These are phyloP conservation scores for Numida meleagris DNA, from an alignment of 2,113 vertebrate species.

Conservation along the genomic window DNA sequence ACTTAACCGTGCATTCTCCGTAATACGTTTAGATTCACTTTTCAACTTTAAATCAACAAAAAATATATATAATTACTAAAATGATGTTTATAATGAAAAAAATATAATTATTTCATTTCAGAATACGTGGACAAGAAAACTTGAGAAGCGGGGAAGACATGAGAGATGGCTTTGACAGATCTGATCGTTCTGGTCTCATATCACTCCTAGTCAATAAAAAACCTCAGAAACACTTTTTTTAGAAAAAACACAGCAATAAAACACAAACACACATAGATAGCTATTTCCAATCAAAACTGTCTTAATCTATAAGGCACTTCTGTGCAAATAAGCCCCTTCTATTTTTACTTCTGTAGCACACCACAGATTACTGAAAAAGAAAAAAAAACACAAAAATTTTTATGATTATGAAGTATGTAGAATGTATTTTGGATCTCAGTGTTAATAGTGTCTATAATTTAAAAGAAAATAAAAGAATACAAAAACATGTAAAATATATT, in stretches of 20 bases:
- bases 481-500: neutral
- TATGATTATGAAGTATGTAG: neutral
- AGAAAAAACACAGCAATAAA: neutral
- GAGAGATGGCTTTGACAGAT: neutral
- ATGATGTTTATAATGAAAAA: neutral
- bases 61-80: neutral
- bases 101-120: too few species aligned
- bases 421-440: neutral
- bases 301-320: neutral
- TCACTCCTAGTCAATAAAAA: neutral
- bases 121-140: neutral
- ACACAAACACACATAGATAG: neutral
- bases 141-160: neutral
- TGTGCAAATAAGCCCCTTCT: rapidly evolving
- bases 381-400: neutral
- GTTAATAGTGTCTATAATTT: neutral
- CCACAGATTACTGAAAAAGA: neutral
- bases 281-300: neutral
- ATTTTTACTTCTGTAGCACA: neutral
- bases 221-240: neutral
- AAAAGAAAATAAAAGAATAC: neutral
- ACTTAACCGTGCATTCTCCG: neutral
- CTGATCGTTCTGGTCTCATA: neutral
- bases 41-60: neutral
- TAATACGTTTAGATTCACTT: neutral